Evolutionary conservation across 2,797 vertebrate species (phyloP), one percentile per base, ranked within the genome.

Genomic region (Arnoldichthys spilopterus): DNA sequence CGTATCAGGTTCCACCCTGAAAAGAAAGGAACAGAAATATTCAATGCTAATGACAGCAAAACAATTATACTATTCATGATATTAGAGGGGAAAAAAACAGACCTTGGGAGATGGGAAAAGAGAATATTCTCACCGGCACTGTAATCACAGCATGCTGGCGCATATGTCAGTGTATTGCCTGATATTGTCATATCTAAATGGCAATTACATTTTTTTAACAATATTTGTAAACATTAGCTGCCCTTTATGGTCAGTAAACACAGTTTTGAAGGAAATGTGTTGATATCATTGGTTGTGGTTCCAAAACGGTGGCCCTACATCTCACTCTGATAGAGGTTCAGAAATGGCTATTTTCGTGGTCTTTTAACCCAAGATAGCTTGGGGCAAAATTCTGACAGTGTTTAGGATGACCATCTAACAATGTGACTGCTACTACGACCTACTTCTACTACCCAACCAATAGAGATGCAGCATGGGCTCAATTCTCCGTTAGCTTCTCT

Each of bases 11-110:
- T 90, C 87, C 90, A 80, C 77, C 72, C 86, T 88, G 86, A 86
- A 86, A 90, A 87, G 87, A 89, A 90, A 89, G 71, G 68, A 89
- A 91, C 87, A 89, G 83, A 86, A 90, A 89, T 85, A 86, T 88
- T 85, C 87, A 87, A 88, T 87, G 90, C 91, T 91, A 90, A 90
- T 88, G 89, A 91, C 89, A 90, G 87, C 87, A 83, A 74, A 88
- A 92, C 91, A 92, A 92, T 93, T 93, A 91, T 91, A 92, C 91
- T 89, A 91, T 92, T 93, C 93, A 92, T 91, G 87, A 91, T 91
- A 92, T 90, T 85, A 84, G 68, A 85, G 85, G 74, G 81, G 61
- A 63, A 45, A 74, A 83, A 84, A 77, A 68, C 77, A 85, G 88
- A 87, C 86, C 84, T 83, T 83, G 77, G 78, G 85, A 86, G 87